Percentiles rank a stretch among this genome's conserved stretches.
Conservation (phyloP, 2,797 vertebrate genomes). For the Allobates femoralis region DNA sequence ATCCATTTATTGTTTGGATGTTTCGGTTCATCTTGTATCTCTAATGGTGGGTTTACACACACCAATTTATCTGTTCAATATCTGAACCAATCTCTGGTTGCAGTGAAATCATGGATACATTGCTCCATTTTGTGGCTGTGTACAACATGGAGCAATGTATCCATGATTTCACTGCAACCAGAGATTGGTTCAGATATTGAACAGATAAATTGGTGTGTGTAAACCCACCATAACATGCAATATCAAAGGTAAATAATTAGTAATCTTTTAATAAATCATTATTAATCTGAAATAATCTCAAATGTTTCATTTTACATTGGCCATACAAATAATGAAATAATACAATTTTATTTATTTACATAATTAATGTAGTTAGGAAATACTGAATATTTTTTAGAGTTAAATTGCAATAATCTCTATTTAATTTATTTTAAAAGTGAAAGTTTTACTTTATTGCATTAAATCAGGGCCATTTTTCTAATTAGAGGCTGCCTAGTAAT, state of each 20-base stretch:
- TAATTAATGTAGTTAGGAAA: background rate
- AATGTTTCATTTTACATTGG: background rate
- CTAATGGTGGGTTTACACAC: too few relatives aligned
- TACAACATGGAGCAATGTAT: too few relatives aligned
- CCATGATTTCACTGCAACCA: too few relatives aligned
- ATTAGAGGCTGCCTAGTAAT: slow-evolving; percentile 15
- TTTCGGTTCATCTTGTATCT: too few relatives aligned
- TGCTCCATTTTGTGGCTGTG: too few relatives aligned
- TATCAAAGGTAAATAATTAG: background rate
- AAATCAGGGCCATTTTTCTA: slow-evolving; percentile 24
- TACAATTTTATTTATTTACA: background rate
- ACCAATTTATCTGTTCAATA: too few relatives aligned
- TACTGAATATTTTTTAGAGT: background rate
- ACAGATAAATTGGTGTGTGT: too few relatives aligned
- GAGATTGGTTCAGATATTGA: too few relatives aligned
- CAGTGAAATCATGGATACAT: too few relatives aligned
- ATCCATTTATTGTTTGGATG: too few relatives aligned
- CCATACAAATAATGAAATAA: background rate
- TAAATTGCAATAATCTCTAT: background rate
- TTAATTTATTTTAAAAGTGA: background rate
- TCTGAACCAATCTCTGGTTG: too few relatives aligned
- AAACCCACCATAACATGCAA: too few relatives aligned
- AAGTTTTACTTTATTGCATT: background rate
- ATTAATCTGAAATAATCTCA: background rate
- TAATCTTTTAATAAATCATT: background rate